Base-by-base conservation (phyloP, 2,888 invertebrate genomes). In the Plemyria rubiginata region DNA sequence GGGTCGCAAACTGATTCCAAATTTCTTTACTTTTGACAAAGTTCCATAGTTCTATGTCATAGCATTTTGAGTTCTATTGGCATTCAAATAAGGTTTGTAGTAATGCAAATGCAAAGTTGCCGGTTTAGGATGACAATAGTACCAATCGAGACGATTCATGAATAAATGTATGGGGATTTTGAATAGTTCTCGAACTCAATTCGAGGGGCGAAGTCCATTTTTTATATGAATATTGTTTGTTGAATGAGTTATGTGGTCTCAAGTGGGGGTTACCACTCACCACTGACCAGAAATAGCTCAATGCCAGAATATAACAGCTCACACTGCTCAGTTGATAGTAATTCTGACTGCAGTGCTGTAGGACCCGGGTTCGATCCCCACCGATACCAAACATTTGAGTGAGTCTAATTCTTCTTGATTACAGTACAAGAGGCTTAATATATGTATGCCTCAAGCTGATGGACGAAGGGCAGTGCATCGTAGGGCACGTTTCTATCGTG, bases 101-200 rank as follows among this genome's bases (percentile, higher is more conserved):
- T 16, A 29, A 8, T 46, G 64, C 43, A 56, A 36, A 62, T 61
- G 56, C 48, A 52, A 64, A 49, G 16, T 59, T 66, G 67, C 36
- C 55, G 53, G 69, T 61, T 60, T 63, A 54, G 45, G 50, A 71
- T 68, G 70, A 74, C 74, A 71, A 71, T 71, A 66, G 71, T 70
- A 70, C 72, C 72, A 72, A 74, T 74, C 64, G 68, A 67, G 66
- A 63, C 68, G 67, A 69, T 69, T 68, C 70, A 70, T 74, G 72
- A 74, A 74, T 74, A 72, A 66, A 72, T 72, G 72, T 72, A 74
- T 74, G 70, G 67, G 64, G 65, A 68, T 70, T 74, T 66, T 60
- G 66, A 70, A 71, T 70, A 70, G 70, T 72, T 70, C 65, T 66
- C 56, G 46, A 68, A 70, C 67, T 68, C 62, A 64, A 67, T 68